phyloP scores from a whole-genome alignment of 2,888 invertebrate genomes.

The Amblyjoppa fuscipennis region DNA sequence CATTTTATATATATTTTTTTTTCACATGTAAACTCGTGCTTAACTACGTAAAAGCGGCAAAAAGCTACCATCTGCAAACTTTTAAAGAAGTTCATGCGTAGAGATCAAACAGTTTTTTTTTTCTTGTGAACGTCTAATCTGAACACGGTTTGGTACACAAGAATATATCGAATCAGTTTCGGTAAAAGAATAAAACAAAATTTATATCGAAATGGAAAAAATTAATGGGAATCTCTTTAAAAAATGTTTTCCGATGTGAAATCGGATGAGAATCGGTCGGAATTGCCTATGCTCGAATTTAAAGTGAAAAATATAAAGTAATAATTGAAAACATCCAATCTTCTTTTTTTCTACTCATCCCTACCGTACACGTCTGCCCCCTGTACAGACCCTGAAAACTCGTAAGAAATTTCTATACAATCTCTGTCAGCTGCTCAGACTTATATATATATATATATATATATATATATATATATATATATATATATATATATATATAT shows the following conservation, averaged over 20 bases:
- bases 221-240: slow-evolving; percentile 42
- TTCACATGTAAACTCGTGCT: slow-evolving; percentile 84
- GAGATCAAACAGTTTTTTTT: slow-evolving; percentile 76
- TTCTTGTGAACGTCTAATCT: slow-evolving; percentile 59
- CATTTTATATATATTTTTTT: slow-evolving; percentile 63
- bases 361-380: slow-evolving; percentile 59
- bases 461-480: slow-evolving; percentile 3
- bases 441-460: slow-evolving; percentile 4
- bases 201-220: slow-evolving; percentile 24
- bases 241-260: neutral
- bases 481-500: neutral
- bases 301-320: slow-evolving; percentile 31
- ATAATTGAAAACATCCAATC: slow-evolving; percentile 48
- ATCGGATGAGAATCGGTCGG: neutral
- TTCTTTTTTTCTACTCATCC: slow-evolving; percentile 51
- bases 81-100: slow-evolving; percentile 83
- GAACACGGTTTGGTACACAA: slow-evolving; percentile 53
- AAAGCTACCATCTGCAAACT: slow-evolving; percentile 83
- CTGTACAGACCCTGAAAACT: slow-evolving; percentile 60
- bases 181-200: slow-evolving; percentile 50
- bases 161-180: slow-evolving; percentile 49
- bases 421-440: slow-evolving; percentile 27
- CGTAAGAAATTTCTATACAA: slow-evolving; percentile 48
- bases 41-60: slow-evolving; percentile 84
- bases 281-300: slow-evolving; percentile 38